Evolutionary conservation across 1,140 invertebrate genomes (phyloP).

Genomic region (Charaxes varanes): DNA sequence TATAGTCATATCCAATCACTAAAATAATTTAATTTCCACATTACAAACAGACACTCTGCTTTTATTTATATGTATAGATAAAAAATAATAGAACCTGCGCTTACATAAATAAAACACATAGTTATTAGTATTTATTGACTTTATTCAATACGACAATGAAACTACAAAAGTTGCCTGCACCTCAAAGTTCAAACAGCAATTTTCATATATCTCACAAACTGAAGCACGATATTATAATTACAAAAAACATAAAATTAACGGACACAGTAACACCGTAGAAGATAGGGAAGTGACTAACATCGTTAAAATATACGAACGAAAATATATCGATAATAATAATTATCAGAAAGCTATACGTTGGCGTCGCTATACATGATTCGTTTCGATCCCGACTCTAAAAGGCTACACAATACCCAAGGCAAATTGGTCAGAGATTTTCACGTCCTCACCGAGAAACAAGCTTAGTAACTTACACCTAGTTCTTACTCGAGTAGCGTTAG

Average conservation of each 20-base stretch:
- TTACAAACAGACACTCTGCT: no score
- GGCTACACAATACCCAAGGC: constrained; percentile 66
- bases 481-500: constrained; percentile 47
- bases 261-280: constrained; percentile 49
- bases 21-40: no score
- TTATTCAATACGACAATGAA: constrained; percentile 74
- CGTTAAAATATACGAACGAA: constrained; percentile 41
- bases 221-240: constrained; percentile 60
- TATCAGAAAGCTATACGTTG: constrained; percentile 55
- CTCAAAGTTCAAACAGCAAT: constrained; percentile 69
- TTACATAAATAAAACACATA: constrained; percentile 17
- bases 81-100: no score
- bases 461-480: constrained; percentile 58
- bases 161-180: constrained; percentile 72
- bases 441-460: constrained; percentile 61
- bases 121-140: constrained; percentile 67
- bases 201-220: constrained; percentile 65
- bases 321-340: constrained; percentile 31
- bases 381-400: constrained; percentile 61
- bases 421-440: constrained; percentile 67
- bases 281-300: constrained; percentile 45
- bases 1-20: no score
- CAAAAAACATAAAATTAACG: constrained; percentile 60
- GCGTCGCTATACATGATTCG: constrained; percentile 64
- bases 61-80: no score